These are phyloP conservation scores for Nomada flava DNA, from an alignment of 2,888 invertebrate species.

Conservation along the genomic window DNA sequence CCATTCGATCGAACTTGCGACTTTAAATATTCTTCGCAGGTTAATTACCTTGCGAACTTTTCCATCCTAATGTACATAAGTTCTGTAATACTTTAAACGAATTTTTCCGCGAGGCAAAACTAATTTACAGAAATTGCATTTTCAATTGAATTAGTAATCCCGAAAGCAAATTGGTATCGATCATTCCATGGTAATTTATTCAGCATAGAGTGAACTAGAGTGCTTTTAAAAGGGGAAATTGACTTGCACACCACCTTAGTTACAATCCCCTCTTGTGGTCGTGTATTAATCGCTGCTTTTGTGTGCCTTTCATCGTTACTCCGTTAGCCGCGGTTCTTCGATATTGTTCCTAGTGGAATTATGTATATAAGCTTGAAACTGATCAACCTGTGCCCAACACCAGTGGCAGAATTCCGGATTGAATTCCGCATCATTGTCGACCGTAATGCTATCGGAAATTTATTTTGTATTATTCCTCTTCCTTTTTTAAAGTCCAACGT, in stretches of 20 bases:
- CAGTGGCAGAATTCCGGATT: background rate
- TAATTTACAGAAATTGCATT: background rate
- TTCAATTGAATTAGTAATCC: constrained; percentile 1
- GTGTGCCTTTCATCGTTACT: constrained; percentile 15
- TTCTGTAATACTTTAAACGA: background rate
- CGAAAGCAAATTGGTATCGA: constrained; percentile 8
- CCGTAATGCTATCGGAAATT: background rate
- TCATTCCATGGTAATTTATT: constrained; percentile 4
- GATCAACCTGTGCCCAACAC: background rate
- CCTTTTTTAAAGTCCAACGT: too few species aligned
- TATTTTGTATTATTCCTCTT: too few species aligned
- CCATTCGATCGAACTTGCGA: too few species aligned
- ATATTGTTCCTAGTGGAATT: constrained; percentile 25
- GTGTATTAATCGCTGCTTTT: background rate
- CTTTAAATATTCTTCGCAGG: too few species aligned
- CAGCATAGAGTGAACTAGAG: background rate
- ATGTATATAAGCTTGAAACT: constrained; percentile 21
- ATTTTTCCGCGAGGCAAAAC: background rate
- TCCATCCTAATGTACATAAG: background rate
- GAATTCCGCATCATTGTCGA: background rate
- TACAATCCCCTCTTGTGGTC: background rate
- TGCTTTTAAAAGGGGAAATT: background rate
- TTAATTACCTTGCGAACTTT: background rate
- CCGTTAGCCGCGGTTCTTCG: constrained; percentile 11
- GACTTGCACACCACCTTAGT: background rate